phyloP scores from a whole-genome alignment of 2,113 vertebrate genomes.

The Sturnus vulgaris region DNA sequence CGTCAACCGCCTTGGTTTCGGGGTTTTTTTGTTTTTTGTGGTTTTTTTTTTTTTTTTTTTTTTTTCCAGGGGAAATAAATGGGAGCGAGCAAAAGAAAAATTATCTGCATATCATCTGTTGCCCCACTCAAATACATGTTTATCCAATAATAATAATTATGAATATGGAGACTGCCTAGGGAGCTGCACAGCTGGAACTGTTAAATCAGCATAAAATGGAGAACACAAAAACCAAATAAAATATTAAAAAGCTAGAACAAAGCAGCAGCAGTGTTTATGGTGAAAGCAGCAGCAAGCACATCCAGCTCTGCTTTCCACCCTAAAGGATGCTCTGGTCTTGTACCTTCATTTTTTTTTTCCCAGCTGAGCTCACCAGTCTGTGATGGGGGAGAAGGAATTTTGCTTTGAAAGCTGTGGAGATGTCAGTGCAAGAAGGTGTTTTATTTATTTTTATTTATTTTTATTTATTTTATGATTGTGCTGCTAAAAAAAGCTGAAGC shows the following conservation, averaged over 20 bases:
- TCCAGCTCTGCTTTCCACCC: neutral
- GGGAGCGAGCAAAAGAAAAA: neutral
- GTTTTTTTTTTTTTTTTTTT: no score
- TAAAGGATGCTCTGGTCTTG: neutral
- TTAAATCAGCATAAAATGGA: constrained; percentile 24
- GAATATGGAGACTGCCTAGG: neutral
- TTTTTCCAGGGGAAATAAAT: neutral
- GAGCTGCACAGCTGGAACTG: constrained; percentile 8
- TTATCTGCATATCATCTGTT: neutral
- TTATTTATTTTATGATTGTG: neutral
- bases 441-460: neutral
- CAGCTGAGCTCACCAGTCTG: neutral
- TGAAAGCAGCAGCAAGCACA: neutral
- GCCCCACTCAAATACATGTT: constrained; percentile 16
- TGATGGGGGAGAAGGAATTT: neutral
- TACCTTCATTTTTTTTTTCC: neutral
- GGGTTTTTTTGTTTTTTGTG: no score
- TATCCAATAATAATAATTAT: constrained; percentile 42
- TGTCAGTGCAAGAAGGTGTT: neutral
- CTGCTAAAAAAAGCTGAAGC: neutral
- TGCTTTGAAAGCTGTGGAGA: neutral
- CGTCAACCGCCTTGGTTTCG: neutral
- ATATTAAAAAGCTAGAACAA: constrained; percentile 38
- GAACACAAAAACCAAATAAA: constrained; percentile 1
- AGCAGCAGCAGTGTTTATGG: neutral